These are phyloP conservation scores for Eustalomyia histrio DNA, from an alignment of 2,888 invertebrate species.

Conservation along the genomic window DNA sequence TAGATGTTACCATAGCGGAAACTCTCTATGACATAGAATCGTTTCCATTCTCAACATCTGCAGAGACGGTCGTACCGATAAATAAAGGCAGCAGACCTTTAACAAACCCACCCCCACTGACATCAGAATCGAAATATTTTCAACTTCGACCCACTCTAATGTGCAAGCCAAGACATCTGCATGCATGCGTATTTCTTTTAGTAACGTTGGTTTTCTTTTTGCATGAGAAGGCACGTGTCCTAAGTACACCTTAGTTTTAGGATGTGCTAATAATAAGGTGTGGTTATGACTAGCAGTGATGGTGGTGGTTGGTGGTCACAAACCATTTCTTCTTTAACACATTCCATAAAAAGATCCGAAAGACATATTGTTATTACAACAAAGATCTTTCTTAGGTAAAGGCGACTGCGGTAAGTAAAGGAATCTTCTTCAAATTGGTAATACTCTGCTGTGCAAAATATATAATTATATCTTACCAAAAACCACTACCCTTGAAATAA, in stretches of 20 bases:
- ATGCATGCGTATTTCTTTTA: conserved; percentile 28
- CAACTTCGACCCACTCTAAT: too few species aligned
- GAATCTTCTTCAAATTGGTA: not conserved
- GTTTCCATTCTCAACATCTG: too few species aligned
- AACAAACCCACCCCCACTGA: too few species aligned
- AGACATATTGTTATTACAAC: conserved; percentile 3
- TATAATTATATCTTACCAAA: conserved; percentile 14
- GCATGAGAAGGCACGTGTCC: conserved; percentile 59
- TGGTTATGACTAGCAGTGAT: conserved; percentile 39
- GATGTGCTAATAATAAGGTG: conserved; percentile 58
- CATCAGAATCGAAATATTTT: too few species aligned
- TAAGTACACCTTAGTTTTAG: conserved; percentile 23
- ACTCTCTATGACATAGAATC: too few species aligned
- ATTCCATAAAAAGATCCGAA: not conserved
- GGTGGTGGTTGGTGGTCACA: conserved; percentile 38
- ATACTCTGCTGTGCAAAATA: conserved; percentile 35
- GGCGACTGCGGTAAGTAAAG: not conserved
- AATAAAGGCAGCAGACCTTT: too few species aligned
- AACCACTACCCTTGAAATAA: not conserved
- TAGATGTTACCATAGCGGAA: too few species aligned
- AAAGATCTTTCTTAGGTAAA: conserved; percentile 7
- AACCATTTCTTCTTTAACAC: conserved; percentile 36
- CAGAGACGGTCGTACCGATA: too few species aligned
- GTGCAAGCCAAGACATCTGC: not conserved
- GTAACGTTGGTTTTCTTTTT: conserved; percentile 46